phyloP scores from a whole-genome alignment of 2,888 invertebrate species.

The Horisme vitalbata region DNA sequence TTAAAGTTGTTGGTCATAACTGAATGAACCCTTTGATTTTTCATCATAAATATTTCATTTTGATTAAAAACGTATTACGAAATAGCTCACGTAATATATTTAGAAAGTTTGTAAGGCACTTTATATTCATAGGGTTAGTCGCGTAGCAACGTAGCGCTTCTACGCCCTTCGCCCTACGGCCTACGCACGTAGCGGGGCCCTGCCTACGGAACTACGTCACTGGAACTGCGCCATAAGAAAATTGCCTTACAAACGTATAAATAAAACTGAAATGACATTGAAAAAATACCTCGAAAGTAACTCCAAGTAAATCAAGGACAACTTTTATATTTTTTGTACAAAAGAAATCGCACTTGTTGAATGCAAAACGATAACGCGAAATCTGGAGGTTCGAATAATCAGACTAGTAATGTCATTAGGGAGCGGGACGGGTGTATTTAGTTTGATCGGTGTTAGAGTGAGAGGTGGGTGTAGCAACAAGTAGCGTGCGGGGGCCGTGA shows the following conservation, averaged over 20 bases:
- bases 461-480: conserved; percentile 71
- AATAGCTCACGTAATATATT: conserved; percentile 19
- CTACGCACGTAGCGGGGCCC: conserved; percentile 45
- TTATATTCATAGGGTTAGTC: conserved; percentile 36
- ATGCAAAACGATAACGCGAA: conserved; percentile 47
- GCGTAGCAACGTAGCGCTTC: conserved; percentile 35
- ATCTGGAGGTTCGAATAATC: conserved; percentile 47
- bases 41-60: conserved; percentile 16
- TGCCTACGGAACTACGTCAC: conserved; percentile 36
- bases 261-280: conserved; percentile 9
- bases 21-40: conserved; percentile 8
- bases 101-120: conserved; percentile 30
- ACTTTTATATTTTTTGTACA: conserved; percentile 29
- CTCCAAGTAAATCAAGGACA: conserved; percentile 27
- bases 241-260: not conserved
- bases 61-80: not conserved
- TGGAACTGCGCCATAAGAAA: conserved; percentile 28
- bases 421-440: conserved; percentile 60
- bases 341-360: conserved; percentile 39
- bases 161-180: conserved; percentile 32
- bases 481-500: conserved; percentile 70
- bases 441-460: conserved; percentile 40
- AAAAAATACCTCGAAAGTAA: conserved; percentile 19
- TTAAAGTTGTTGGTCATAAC: not conserved
- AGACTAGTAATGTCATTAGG: conserved; percentile 52